phyloP scores from a whole-genome alignment of 2,888 invertebrate species.

The Netelia virgata region DNA sequence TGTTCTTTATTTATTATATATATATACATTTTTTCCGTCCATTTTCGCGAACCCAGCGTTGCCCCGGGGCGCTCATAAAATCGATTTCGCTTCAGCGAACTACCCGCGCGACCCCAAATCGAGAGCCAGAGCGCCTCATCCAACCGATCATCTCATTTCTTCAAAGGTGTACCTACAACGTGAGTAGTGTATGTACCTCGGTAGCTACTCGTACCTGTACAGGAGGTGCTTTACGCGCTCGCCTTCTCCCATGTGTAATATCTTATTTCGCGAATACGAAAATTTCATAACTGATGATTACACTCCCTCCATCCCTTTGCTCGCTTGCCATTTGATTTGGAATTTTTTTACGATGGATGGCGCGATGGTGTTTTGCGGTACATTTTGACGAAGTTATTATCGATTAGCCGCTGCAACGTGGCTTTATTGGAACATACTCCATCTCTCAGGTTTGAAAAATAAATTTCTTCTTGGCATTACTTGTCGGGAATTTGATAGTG shows the following conservation, averaged over 20 bases:
- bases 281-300: not conserved
- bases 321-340: not conserved
- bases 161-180: constrained; percentile 15
- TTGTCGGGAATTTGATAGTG: too few species aligned
- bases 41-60: constrained; percentile 17
- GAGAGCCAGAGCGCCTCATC: constrained; percentile 26
- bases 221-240: not conserved
- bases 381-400: too few species aligned
- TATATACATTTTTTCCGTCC: not conserved
- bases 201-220: not conserved
- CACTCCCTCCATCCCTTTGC: not conserved
- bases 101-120: constrained; percentile 23
- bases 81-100: constrained; percentile 44
- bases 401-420: too few species aligned
- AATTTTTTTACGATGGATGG: not conserved
- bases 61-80: constrained; percentile 38
- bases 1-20: not conserved
- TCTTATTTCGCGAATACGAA: not conserved
- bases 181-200: not conserved
- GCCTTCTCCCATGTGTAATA: not conserved
- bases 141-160: constrained; percentile 6
- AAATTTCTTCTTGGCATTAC: too few species aligned
- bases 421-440: too few species aligned
- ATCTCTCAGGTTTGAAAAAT: too few species aligned
- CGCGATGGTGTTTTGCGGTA: not conserved